These are phyloP conservation scores for Pasiphila rectangulata DNA, from an alignment of 2,888 invertebrate genomes.

Conservation along the genomic window DNA sequence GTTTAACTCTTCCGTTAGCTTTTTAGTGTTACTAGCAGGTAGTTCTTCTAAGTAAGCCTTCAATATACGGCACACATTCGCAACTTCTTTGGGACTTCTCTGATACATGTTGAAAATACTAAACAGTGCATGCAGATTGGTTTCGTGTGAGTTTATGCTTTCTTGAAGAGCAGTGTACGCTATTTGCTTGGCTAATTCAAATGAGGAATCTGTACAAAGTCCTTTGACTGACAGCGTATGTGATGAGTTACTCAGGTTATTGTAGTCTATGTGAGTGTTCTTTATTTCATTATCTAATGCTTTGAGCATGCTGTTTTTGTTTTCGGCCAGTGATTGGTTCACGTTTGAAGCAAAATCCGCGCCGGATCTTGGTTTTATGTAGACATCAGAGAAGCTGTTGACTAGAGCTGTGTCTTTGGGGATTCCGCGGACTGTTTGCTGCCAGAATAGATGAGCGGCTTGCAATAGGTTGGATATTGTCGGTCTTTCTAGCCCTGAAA, in stretches of 20 bases:
- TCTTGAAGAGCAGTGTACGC: conserved; percentile 60
- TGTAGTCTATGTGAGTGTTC: conserved; percentile 18
- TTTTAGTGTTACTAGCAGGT: neutral
- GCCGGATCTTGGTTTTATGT: conserved; percentile 79
- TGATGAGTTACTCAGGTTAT: conserved; percentile 30
- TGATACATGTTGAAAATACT: conserved; percentile 54
- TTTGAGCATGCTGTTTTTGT: conserved; percentile 72
- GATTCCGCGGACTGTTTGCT: conserved; percentile 83
- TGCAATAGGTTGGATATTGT: conserved; percentile 84
- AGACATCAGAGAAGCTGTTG: conserved; percentile 84
- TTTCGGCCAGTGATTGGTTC: conserved; percentile 68
- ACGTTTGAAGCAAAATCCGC: conserved; percentile 57
- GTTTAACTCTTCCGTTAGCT: conserved; percentile 36
- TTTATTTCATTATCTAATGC: conserved; percentile 46
- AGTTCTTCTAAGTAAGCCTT: conserved; percentile 32
- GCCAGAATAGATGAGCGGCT: conserved; percentile 82
- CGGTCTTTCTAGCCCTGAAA: conserved; percentile 81
- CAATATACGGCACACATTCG: conserved; percentile 43
- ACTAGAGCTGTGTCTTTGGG: conserved; percentile 76
- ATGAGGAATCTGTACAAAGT: conserved; percentile 72
- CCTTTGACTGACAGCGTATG: conserved; percentile 67
- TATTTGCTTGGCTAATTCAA: conserved; percentile 80
- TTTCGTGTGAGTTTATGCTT: conserved; percentile 14
- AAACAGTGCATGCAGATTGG: conserved; percentile 38
- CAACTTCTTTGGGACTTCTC: conserved; percentile 46